Percentiles rank a stretch among this genome's conserved stretches.
Evolutionary conservation across 1,140 invertebrate genomes (phyloP).

Genomic region (Drosophila takahashii): DNA sequence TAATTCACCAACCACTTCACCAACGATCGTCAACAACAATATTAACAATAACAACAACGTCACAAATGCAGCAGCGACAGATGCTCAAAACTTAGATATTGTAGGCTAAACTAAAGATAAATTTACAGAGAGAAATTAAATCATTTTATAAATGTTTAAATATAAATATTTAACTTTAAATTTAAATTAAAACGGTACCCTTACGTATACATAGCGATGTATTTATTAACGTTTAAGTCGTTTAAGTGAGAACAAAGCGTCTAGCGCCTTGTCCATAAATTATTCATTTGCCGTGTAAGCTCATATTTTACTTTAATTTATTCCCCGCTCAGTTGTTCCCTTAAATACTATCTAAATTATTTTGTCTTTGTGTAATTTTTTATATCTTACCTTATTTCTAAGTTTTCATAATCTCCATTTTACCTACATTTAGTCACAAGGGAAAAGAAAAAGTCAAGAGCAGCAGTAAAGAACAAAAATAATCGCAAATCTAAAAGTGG

Average conservation of each 20-base stretch:
- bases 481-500: slow-evolving; percentile 26
- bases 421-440: slow-evolving; percentile 36
- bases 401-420: slow-evolving; percentile 21
- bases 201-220: slow-evolving; percentile 47
- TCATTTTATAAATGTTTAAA: slow-evolving; percentile 72
- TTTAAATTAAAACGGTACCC: slow-evolving; percentile 46
- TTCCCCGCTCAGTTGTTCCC: slow-evolving; percentile 23
- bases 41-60: slow-evolving; percentile 39
- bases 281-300: slow-evolving; percentile 32
- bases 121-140: slow-evolving; percentile 45
- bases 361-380: slow-evolving; percentile 10
- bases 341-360: slow-evolving; percentile 27
- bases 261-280: slow-evolving; percentile 48
- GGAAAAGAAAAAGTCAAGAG: slow-evolving; percentile 14
- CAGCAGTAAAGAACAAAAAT: slow-evolving; percentile 15
- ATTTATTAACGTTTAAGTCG: slow-evolving; percentile 53
- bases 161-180: slow-evolving; percentile 60
- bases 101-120: slow-evolving; percentile 76
- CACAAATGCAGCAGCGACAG: slow-evolving; percentile 75
- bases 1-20: slow-evolving; percentile 45
- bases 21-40: slow-evolving; percentile 58
- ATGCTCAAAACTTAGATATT: slow-evolving; percentile 85
- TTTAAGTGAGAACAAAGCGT: slow-evolving; percentile 42
- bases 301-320: slow-evolving; percentile 27
- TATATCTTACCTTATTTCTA: slow-evolving; percentile 10